phyloP scores from a whole-genome alignment of 2,113 vertebrate genomes.

The Ochotona princeps region DNA sequence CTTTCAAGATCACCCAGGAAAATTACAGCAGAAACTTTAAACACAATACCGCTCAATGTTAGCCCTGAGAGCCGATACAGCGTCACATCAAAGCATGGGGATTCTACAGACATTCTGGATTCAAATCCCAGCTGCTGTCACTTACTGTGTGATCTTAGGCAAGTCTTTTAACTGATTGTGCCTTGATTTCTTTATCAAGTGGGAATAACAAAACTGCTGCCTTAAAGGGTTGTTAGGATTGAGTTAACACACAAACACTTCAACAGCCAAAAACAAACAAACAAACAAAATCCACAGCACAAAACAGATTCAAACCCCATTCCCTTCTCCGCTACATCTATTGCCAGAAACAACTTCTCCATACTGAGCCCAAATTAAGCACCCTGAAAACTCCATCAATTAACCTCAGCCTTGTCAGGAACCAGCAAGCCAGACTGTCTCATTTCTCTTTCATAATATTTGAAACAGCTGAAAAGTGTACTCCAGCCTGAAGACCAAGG shows the following conservation, averaged over 20 bases:
- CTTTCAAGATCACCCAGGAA: background rate
- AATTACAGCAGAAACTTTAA: background rate
- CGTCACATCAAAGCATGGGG: background rate
- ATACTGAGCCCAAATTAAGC: constrained; percentile 39
- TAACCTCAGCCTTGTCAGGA: constrained; percentile 46
- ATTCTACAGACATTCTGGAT: background rate
- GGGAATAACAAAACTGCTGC: background rate
- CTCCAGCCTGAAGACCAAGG: constrained; percentile 6
- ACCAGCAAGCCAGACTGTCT: constrained; percentile 11
- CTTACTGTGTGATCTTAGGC: background rate
- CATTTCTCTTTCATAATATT: constrained; percentile 49
- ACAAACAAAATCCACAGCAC: background rate
- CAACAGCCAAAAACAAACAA: background rate
- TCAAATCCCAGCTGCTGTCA: background rate
- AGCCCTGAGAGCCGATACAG: background rate
- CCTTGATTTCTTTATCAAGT: background rate
- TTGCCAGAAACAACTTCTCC: constrained; percentile 38
- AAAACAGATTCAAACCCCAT: no score
- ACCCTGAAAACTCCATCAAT: constrained; percentile 20
- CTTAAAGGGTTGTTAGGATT: background rate
- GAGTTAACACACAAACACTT: background rate
- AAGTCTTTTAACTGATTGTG: background rate
- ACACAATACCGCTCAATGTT: background rate
- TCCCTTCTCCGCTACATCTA: constrained; percentile 3
- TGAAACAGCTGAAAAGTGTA: constrained; percentile 16